Conservation (phyloP, 1,140 invertebrate genomes). For the Calliphora vicina region DNA sequence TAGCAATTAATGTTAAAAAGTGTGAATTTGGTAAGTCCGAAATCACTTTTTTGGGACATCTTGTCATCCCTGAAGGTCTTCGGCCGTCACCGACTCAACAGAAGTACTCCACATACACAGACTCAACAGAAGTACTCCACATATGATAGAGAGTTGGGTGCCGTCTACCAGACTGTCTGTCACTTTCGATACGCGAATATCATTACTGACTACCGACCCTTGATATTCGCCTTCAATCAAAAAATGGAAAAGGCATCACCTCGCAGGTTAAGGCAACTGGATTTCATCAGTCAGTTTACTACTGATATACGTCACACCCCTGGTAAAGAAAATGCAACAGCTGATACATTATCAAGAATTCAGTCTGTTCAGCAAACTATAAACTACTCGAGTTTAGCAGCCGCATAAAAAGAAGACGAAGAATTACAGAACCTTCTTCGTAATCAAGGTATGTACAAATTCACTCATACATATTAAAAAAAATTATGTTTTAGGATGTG, state of each 20-base stretch:
- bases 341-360: too few species aligned
- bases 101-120: neutral
- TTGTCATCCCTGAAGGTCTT: neutral
- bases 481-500: neutral
- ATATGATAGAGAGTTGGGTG: slow-evolving; percentile 57
- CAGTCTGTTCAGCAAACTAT: too few species aligned
- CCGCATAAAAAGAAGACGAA: neutral
- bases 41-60: neutral
- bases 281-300: too few species aligned
- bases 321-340: neutral
- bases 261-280: neutral
- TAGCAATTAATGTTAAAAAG: neutral
- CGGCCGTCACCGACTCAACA: neutral
- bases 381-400: too few species aligned
- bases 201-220: slow-evolving; percentile 44
- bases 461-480: neutral
- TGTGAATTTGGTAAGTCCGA: neutral
- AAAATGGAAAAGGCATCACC: neutral
- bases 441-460: neutral
- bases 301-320: neutral
- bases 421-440: neutral
- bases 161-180: slow-evolving; percentile 45
- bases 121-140: too few species aligned
- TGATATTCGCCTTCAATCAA: slow-evolving; percentile 40
- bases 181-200: slow-evolving; percentile 44